Conservation (phyloP, 2,888 invertebrate genomes). For the Trisateles emortualis region DNA sequence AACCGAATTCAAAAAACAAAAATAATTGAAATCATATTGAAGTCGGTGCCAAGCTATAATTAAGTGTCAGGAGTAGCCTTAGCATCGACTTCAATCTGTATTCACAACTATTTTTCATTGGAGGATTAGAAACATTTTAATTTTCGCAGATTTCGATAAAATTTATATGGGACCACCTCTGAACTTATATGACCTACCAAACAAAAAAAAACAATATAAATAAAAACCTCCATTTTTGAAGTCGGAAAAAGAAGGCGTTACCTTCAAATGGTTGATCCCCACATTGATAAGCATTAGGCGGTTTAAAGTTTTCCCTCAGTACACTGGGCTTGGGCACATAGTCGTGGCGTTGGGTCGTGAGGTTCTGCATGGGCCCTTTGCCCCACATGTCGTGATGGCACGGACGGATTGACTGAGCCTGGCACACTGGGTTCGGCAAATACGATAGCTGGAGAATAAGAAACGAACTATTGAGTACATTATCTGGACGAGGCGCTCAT, state of each 20-base stretch:
- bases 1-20: too few relatives aligned
- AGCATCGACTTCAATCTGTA: too few relatives aligned
- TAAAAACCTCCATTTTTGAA: not conserved
- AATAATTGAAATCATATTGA: too few relatives aligned
- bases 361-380: slow-evolving; percentile 90
- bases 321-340: slow-evolving; percentile 88
- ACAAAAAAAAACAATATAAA: not conserved
- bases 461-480: not conserved
- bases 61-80: too few relatives aligned
- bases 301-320: slow-evolving; percentile 67
- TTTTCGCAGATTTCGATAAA: too few relatives aligned
- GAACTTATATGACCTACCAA: too few relatives aligned
- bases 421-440: slow-evolving; percentile 84
- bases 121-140: too few relatives aligned
- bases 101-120: too few relatives aligned
- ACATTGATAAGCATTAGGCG: slow-evolving; percentile 62
- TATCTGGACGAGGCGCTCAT: too few relatives aligned
- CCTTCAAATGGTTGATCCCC: slow-evolving; percentile 76
- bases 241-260: slow-evolving; percentile 19
- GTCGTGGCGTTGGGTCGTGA: slow-evolving; percentile 92
- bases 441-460: slow-evolving; percentile 78
- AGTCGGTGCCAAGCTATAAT: too few relatives aligned
- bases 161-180: too few relatives aligned
- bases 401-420: slow-evolving; percentile 87
- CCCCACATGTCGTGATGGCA: slow-evolving; percentile 88